Percentiles rank a stretch among this genome's conserved stretches.
phyloP scores from a whole-genome alignment of 2,113 vertebrate species.

The Tursiops truncatus region DNA sequence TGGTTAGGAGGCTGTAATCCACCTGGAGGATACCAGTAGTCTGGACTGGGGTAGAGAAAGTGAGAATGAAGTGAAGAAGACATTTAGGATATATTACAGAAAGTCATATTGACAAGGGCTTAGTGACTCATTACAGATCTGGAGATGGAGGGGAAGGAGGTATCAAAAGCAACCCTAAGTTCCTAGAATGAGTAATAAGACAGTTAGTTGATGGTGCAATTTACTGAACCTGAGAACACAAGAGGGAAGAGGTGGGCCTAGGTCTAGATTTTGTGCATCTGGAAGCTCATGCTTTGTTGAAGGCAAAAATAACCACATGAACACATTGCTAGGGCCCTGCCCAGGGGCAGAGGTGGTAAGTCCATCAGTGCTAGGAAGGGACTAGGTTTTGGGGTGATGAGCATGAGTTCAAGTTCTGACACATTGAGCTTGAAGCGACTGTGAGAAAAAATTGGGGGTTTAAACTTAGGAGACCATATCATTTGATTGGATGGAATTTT shows the following conservation, averaged over 20 bases:
- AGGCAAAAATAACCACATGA: background rate
- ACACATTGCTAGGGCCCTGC: background rate
- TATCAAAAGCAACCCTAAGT: background rate
- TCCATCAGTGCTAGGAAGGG: background rate
- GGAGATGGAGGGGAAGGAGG: background rate
- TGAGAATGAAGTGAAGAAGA: background rate
- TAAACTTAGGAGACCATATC: background rate
- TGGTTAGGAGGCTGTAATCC: background rate
- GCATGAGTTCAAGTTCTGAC: background rate
- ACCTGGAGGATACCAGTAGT: rapidly evolving
- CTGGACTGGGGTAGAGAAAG: background rate
- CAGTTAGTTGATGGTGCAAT: background rate
- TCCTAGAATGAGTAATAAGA: background rate
- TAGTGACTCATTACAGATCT: background rate
- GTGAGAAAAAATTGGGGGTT: background rate
- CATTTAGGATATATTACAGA: background rate
- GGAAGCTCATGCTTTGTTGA: background rate
- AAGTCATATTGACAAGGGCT: background rate
- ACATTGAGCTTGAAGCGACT: background rate
- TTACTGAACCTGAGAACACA: background rate
- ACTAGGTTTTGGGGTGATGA: background rate
- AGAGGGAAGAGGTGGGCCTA: background rate
- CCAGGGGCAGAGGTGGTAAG: background rate
- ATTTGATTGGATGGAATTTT: background rate
- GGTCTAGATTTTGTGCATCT: background rate